Base-by-base conservation (phyloP, 2,113 vertebrate species). In the Galeopterus variegatus region DNA sequence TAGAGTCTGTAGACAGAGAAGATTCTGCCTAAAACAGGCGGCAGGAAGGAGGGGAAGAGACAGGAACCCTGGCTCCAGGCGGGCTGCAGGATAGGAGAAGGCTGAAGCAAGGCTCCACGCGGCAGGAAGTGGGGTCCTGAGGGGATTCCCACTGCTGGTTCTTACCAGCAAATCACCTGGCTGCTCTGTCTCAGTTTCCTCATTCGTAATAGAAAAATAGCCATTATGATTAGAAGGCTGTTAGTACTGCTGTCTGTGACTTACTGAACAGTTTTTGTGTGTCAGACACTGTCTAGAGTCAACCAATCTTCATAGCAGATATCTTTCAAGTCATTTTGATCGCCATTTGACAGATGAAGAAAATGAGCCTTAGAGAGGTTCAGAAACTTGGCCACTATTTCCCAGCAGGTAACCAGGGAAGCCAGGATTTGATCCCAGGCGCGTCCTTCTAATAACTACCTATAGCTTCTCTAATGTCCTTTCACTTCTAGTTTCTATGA, bases 71-170 rank as follows among this genome's bases (percentile, higher is more conserved):
- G 9, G 50, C 88, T 76, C 41, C 41, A 31, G 50, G 58, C 0
- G 2, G 67, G 45, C 79, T 73, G 0, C 21, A 1, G 0, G 11
- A 31, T 1, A 31, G 54, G 3, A 36, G 17, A 33, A 31, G 23
- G 2, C 50, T 12, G 54, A 56, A 17, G 62, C 13, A 41, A 33
- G 11, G 1, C 24, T 21, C 33, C 45, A 5, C 1, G 21, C 15
- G 2, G 6, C 24, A 52, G 84, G 75, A 56, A 62, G 6, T 1
- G 26, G 41, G 31, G 18, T 8, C 12, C 33, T 8, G 0, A 15
- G 23, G 50, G 33, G 10, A 80, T 21, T 31, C 13, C 41, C n/a
- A 18, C 26, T 3, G 0, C 50, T 24, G 13, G 15, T 56, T 85
- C 28, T 90, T n/a, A 56, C 70, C 24, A 56, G 75, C 54, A 52